phyloP scores from a whole-genome alignment of 2,113 vertebrate genomes.

The Grammomys dolichurus region DNA sequence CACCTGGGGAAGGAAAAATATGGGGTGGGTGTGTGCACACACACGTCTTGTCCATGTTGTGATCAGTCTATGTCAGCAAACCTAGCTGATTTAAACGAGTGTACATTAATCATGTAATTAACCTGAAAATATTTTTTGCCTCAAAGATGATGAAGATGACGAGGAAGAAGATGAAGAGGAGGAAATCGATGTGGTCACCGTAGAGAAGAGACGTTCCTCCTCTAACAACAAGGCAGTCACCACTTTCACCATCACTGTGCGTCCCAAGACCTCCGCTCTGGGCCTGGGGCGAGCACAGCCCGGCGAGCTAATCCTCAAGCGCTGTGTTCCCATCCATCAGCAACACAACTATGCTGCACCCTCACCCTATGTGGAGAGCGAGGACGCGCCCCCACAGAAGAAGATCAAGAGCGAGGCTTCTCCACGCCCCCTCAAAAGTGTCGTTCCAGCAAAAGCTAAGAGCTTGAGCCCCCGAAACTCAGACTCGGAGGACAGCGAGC shows the following conservation, averaged over 20 bases:
- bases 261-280: constrained; percentile 84
- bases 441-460: constrained; percentile 88
- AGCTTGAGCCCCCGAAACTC: constrained; percentile 94
- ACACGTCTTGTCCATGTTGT: not conserved
- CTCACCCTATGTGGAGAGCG: constrained; percentile 91
- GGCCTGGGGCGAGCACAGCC: constrained; percentile 86
- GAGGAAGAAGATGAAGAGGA: constrained; percentile 95
- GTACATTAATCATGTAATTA: not conserved
- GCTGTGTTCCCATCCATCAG: constrained; percentile 97
- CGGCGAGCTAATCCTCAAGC: constrained; percentile 95
- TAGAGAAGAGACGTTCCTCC: constrained; percentile 94
- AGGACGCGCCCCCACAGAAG: constrained; percentile 92
- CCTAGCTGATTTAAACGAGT: no score
- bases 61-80: not conserved
- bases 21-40: not conserved
- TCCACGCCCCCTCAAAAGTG: constrained; percentile 87
- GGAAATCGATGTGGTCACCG: constrained; percentile 98
- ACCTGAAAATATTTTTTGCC: constrained; percentile 15
- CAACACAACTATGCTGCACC: constrained; percentile 97
- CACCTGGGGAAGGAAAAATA: not conserved
- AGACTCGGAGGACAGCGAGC: constrained; percentile 98
- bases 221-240: constrained; percentile 87
- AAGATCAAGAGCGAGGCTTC: constrained; percentile 90
- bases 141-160: constrained; percentile 91
- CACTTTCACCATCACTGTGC: constrained; percentile 89